Evolutionary conservation across 1,140 invertebrate species (phyloP).

Genomic region (Whitmania pigra): DNA sequence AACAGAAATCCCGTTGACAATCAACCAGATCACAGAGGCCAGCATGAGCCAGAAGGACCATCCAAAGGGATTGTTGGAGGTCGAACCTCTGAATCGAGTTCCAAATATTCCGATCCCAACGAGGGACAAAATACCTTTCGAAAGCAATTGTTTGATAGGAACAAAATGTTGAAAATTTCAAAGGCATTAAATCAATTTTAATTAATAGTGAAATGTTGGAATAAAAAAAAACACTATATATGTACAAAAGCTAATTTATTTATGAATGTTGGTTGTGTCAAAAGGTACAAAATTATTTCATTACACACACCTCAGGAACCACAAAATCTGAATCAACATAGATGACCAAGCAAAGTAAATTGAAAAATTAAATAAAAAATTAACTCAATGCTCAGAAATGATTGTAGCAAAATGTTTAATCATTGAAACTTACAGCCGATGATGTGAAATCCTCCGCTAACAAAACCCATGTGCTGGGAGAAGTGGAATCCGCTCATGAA

Average conservation of each 20-base stretch:
- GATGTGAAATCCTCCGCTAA: background rate
- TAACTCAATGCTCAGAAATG: too few relatives aligned
- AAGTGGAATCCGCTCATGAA: background rate
- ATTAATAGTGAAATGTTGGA: too few relatives aligned
- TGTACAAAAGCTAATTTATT: too few relatives aligned
- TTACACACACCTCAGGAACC: too few relatives aligned
- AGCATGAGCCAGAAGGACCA: conserved; percentile 18
- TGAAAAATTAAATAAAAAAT: too few relatives aligned
- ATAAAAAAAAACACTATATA: too few relatives aligned
- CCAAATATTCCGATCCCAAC: conserved; percentile 10
- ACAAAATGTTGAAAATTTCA: background rate
- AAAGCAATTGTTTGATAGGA: background rate
- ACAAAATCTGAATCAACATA: too few relatives aligned
- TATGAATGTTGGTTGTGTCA: too few relatives aligned
- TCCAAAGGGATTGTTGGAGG: conserved; percentile 3
- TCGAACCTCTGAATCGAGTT: conserved; percentile 6
- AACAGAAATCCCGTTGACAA: background rate
- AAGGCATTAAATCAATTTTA: background rate
- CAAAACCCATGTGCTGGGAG: background rate
- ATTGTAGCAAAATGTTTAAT: too few relatives aligned
- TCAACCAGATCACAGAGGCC: background rate
- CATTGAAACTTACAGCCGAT: background rate
- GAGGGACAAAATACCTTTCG: conserved; percentile 1
- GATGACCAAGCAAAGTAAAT: too few relatives aligned
- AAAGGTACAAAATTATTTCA: too few relatives aligned